Conservation (phyloP, 2,113 vertebrate species). For the Turnix velox region DNA sequence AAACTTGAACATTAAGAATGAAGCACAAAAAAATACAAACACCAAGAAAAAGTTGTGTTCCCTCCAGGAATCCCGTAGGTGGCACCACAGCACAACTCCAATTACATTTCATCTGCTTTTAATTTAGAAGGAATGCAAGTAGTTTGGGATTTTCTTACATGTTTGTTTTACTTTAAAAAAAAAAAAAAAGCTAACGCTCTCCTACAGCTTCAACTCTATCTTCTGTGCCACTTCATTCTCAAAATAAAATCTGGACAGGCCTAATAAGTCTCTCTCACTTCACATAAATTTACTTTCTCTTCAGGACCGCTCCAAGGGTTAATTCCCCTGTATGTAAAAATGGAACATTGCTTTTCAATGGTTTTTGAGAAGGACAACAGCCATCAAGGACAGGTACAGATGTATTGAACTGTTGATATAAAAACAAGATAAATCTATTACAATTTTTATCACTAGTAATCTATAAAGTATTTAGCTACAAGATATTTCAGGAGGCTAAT, state of each 20-base stretch:
- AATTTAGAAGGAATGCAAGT: background rate
- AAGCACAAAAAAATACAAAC: background rate
- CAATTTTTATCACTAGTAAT: background rate
- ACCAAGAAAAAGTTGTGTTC: background rate
- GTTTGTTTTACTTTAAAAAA: background rate
- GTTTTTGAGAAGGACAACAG: background rate
- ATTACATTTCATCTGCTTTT: background rate
- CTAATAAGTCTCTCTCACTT: background rate
- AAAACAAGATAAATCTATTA: background rate
- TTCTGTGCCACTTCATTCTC: background rate
- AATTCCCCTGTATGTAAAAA: background rate
- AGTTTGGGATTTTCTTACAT: background rate
- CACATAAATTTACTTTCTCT: background rate
- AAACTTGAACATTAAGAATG: background rate
- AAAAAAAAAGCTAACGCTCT: background rate
- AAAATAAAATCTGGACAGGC: background rate
- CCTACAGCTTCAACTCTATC: background rate
- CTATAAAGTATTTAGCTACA: background rate
- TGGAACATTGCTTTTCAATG: accelerated
- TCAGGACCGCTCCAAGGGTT: background rate
- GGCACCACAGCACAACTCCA: background rate
- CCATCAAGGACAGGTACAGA: background rate
- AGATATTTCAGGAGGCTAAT: background rate
- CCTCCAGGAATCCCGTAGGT: background rate
- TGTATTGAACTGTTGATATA: background rate